phyloP scores from a whole-genome alignment of 2,113 vertebrate genomes.

The Elanoides forficatus region DNA sequence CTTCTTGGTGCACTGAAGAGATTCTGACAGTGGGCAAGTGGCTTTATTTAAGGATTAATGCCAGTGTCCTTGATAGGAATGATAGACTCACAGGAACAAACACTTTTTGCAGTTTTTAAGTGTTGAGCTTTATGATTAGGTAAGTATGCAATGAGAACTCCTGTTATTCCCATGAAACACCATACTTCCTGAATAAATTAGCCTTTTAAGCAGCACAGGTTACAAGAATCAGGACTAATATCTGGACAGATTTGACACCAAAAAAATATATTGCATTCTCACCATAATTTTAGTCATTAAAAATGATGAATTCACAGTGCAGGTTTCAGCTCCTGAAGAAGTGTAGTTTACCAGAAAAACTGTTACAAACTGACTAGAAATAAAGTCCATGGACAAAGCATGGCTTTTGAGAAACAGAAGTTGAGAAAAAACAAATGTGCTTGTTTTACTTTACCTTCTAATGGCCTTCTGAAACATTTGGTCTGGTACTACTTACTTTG shows the following conservation, averaged over 20 bases:
- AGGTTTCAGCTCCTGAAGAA: not conserved
- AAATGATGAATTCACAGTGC: not conserved
- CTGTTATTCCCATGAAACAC: not conserved
- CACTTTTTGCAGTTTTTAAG: not conserved
- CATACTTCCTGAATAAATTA: not conserved
- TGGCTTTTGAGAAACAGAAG: slow-evolving; percentile 35
- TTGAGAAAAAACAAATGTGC: not conserved
- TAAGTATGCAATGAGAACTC: not conserved
- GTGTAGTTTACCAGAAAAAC: not conserved
- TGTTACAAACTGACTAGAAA: not conserved
- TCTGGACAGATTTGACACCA: not conserved
- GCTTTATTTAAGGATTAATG: not conserved
- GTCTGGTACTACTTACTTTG: not conserved
- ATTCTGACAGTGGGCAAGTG: not conserved
- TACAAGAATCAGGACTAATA: not conserved
- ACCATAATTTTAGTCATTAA: not conserved
- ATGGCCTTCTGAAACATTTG: slow-evolving; percentile 47
- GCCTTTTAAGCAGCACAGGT: not conserved
- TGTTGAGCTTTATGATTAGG: not conserved
- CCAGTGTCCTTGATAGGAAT: not conserved
- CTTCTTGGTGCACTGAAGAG: not conserved
- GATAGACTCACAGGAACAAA: not conserved
- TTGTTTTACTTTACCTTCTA: slow-evolving; percentile 34
- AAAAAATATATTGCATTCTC: not conserved
- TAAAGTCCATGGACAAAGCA: slow-evolving; percentile 8